Evolutionary conservation across 2,113 vertebrate species (phyloP), one percentile per base, ranked within the genome.

Genomic region (Onychostoma macrolepis): DNA sequence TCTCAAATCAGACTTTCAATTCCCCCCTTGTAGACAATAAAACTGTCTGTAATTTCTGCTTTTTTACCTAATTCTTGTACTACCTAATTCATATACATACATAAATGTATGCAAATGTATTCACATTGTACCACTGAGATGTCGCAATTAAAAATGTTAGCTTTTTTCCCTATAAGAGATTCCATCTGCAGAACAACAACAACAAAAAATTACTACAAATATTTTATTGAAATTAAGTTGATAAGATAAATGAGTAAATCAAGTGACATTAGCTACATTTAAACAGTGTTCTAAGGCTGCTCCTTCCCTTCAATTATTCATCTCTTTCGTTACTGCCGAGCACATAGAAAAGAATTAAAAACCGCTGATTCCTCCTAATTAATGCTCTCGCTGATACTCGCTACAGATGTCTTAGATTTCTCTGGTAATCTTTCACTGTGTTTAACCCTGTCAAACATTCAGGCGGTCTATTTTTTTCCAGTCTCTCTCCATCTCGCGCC

Each of bases 351-450:
- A 83, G 45, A 93, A 93, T 94, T 91, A 89, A 92, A 89, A 91
- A 78, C 80, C 17, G 74, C 72, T 86, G 80, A 87, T 90, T 92
- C 74, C 30, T 80, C 85, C 83, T 93, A 93, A 94, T 93, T 93
- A 90, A 84, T 78, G 74, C 38, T 76, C 17, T 4, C 77, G 77
- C 82, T 85, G 69, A 89, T 80, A 91, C 92, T 90, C 92, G 91
- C 93, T 89, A 91, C 93, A 94, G 93, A 95, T 94, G 94, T 93
- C 93, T 93, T 88, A 76, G 91, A 80, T 88, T 91, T 89, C 87
- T 87, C 85, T 38, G 84, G 63, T 36, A 69, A 90, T 90, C 48
- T 86, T 88, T 93, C 90, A 91, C 90, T 72, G 50, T 89, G 86
- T 92, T 91, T 90, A 91, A 92, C 93, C 86, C 89, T 85, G 91